Percentiles rank a stretch among this genome's conserved stretches.
phyloP scores from a whole-genome alignment of 1,140 invertebrate species.

The Magallana gigas region DNA sequence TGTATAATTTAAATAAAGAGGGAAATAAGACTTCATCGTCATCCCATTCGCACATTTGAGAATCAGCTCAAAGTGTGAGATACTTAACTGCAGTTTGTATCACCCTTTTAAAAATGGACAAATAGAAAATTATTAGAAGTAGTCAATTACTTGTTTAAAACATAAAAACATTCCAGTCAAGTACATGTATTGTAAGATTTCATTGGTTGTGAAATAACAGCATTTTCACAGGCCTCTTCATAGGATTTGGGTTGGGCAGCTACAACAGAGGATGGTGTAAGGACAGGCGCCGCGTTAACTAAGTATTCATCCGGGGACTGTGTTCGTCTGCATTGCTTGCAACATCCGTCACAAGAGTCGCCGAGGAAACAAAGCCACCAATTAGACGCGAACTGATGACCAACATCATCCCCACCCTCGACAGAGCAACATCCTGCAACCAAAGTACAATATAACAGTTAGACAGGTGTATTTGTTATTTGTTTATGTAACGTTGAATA shows the following conservation, averaged over 20 bases:
- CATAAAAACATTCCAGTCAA: no score
- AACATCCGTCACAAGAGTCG: conserved; percentile 2
- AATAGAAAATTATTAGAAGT: no score
- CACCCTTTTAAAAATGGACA: no score
- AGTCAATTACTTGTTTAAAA: no score
- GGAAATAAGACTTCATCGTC: no score
- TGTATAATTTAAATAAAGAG: no score
- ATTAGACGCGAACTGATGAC: not conserved
- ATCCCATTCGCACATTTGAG: no score
- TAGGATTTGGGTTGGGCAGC: not conserved
- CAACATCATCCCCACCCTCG: not conserved
- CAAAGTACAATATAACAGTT: not conserved
- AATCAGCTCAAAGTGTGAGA: no score
- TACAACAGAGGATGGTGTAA: not conserved
- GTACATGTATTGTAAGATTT: no score
- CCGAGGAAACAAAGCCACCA: not conserved
- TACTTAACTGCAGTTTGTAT: no score
- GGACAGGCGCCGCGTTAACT: not conserved
- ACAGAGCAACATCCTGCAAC: not conserved
- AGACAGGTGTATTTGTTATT: not conserved
- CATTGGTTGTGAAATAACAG: not conserved
- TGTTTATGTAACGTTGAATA: not conserved
- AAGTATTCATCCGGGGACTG: not conserved
- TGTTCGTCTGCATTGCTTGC: not conserved
- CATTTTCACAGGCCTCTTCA: not conserved